These are phyloP conservation scores for Protomyctophum bolini DNA, from an alignment of 2,113 vertebrate genomes.

Conservation along the genomic window DNA sequence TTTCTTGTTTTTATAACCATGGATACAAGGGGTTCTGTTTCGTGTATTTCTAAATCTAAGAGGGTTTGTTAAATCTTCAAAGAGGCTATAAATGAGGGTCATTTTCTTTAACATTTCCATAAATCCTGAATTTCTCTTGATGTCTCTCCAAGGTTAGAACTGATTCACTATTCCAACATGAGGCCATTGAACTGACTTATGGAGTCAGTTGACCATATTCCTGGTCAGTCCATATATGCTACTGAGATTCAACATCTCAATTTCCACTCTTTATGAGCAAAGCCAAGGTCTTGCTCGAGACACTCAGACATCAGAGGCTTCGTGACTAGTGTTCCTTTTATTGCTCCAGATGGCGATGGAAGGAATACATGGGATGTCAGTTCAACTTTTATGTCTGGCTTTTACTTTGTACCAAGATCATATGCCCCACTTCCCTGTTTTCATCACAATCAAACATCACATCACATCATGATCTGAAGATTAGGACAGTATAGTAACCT, in stretches of 20 bases:
- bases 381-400: conserved; percentile 8
- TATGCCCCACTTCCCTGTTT: not conserved
- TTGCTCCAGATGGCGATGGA: not conserved
- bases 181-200: conserved; percentile 23
- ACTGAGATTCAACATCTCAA: conserved; percentile 15
- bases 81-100: conserved; percentile 7
- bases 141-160: conserved; percentile 17
- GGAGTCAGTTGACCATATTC: conserved; percentile 38
- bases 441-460: not conserved
- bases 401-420: not conserved
- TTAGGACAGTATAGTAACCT: not conserved
- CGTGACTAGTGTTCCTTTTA: conserved; percentile 2
- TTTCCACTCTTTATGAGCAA: conserved; percentile 33
- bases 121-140: conserved; percentile 33
- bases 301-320: not conserved
- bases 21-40: not conserved
- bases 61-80: conserved; percentile 23
- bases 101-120: conserved; percentile 32
- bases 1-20: not conserved
- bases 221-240: conserved; percentile 39
- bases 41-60: conserved; percentile 3
- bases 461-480: not conserved
- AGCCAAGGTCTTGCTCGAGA: conserved; percentile 8
- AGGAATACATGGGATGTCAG: not conserved
- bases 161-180: conserved; percentile 44